Conservation (phyloP, 2,888 invertebrate genomes). For the Amorpha juglandis region DNA sequence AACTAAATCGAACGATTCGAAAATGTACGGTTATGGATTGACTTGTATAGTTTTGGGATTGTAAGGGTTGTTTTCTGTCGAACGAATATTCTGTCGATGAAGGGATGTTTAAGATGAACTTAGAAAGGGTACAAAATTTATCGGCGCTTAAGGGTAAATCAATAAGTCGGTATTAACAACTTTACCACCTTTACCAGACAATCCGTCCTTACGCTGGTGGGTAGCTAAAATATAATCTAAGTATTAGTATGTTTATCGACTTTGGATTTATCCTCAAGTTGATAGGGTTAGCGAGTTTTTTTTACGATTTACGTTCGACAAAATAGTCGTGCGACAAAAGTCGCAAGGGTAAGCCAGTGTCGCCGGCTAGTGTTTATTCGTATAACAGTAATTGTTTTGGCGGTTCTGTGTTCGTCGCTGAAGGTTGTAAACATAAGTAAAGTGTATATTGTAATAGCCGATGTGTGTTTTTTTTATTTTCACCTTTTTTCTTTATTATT, state of each 20-base stretch:
- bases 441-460: slow-evolving; percentile 28
- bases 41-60: neutral
- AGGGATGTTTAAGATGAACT: neutral
- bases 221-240: neutral
- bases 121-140: too few relatives aligned
- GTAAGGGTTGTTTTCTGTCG: neutral
- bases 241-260: neutral
- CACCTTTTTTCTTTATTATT: neutral
- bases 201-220: neutral
- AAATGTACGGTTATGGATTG: neutral
- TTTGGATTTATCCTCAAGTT: neutral
- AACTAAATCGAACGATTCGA: neutral
- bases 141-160: too few relatives aligned
- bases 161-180: too few relatives aligned
- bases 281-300: neutral
- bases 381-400: slow-evolving; percentile 13
- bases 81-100: neutral
- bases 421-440: slow-evolving; percentile 28
- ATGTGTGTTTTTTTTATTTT: slow-evolving; percentile 24
- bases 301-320: neutral
- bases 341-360: neutral
- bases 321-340: neutral
- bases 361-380: neutral
- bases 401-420: slow-evolving; percentile 20
- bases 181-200: neutral